These are phyloP conservation scores for Lasioglossum leucozonium DNA, from an alignment of 2,888 invertebrate species.

Conservation along the genomic window DNA sequence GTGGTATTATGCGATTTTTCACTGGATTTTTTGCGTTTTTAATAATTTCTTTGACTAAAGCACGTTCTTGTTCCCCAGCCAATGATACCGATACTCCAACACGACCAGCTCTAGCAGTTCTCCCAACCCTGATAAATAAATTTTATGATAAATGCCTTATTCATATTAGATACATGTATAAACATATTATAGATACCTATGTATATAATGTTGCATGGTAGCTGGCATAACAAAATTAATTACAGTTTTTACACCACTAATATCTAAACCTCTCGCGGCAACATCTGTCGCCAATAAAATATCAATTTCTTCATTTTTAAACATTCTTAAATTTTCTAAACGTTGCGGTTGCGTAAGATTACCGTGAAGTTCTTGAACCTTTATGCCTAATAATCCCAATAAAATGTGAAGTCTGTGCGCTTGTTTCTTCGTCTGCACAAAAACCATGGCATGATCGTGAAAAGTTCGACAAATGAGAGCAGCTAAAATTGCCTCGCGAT, in stretches of 20 bases:
- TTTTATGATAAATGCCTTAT: not conserved
- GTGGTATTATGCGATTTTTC: slow-evolving; percentile 94
- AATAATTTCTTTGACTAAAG: slow-evolving; percentile 95
- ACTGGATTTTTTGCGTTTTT: slow-evolving; percentile 93
- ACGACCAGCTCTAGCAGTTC: slow-evolving; percentile 97
- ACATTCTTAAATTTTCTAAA: slow-evolving; percentile 93
- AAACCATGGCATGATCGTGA: slow-evolving; percentile 95
- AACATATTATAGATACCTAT: slow-evolving; percentile 86
- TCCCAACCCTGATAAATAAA: slow-evolving; percentile 88
- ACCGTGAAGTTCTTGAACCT: slow-evolving; percentile 96
- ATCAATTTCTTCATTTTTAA: slow-evolving; percentile 93
- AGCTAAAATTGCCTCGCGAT: slow-evolving; percentile 95
- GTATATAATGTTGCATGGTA: slow-evolving; percentile 98
- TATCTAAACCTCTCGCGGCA: slow-evolving; percentile 97
- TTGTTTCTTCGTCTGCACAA: slow-evolving; percentile 98
- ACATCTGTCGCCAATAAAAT: slow-evolving; percentile 97
- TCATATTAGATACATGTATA: not conserved
- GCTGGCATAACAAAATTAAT: slow-evolving; percentile 98
- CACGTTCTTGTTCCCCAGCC: slow-evolving; percentile 96
- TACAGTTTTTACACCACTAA: slow-evolving; percentile 98
- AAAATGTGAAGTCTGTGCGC: slow-evolving; percentile 97
- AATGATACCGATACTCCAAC: slow-evolving; percentile 97
- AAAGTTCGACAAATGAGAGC: slow-evolving; percentile 95
- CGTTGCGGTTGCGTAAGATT: slow-evolving; percentile 98
- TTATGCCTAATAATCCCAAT: slow-evolving; percentile 94